A percentile compares a stretch with the other conserved stretches of the same genome.
These are phyloP conservation scores for Lypha dubia DNA, from an alignment of 2,888 invertebrate species.

Conservation along the genomic window DNA sequence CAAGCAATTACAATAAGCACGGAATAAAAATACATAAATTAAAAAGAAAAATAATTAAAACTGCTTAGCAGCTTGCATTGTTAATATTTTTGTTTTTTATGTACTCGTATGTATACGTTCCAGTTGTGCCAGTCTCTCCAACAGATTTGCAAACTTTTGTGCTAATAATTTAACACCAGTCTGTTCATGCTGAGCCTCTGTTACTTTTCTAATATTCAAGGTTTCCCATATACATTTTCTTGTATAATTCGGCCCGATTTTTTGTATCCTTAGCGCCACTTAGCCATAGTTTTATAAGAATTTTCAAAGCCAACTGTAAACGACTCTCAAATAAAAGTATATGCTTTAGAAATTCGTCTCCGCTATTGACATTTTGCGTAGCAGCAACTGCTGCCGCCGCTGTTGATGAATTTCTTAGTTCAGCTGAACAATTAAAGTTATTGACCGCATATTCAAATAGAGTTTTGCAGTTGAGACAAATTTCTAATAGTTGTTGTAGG, in stretches of 20 bases:
- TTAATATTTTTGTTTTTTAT: conserved; percentile 55
- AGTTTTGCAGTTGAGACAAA: conserved; percentile 77
- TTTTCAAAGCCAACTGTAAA: conserved; percentile 87
- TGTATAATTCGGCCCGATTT: conserved; percentile 80
- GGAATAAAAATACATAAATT: background rate
- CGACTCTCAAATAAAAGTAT: conserved; percentile 86
- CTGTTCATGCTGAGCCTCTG: conserved; percentile 76
- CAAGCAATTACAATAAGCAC: conserved; percentile 5
- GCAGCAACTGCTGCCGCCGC: conserved; percentile 11
- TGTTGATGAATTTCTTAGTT: conserved; percentile 35
- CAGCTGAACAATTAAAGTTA: conserved; percentile 52
- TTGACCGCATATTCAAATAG: conserved; percentile 74
- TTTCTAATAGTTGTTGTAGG: conserved; percentile 79
- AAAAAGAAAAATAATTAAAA: conserved; percentile 4
- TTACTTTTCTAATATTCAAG: conserved; percentile 79
- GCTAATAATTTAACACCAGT: conserved; percentile 73
- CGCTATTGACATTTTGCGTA: conserved; percentile 72
- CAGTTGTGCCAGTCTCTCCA: conserved; percentile 79
- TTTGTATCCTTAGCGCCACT: conserved; percentile 79
- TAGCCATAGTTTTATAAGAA: conserved; percentile 86
- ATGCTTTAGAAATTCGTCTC: conserved; percentile 82
- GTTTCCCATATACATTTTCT: conserved; percentile 83
- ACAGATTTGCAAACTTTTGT: conserved; percentile 78
- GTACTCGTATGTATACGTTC: conserved; percentile 67
- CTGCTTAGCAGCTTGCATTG: conserved; percentile 58